Base-by-base conservation (phyloP, 2,113 vertebrate species). In the Myxocyprinus asiaticus region DNA sequence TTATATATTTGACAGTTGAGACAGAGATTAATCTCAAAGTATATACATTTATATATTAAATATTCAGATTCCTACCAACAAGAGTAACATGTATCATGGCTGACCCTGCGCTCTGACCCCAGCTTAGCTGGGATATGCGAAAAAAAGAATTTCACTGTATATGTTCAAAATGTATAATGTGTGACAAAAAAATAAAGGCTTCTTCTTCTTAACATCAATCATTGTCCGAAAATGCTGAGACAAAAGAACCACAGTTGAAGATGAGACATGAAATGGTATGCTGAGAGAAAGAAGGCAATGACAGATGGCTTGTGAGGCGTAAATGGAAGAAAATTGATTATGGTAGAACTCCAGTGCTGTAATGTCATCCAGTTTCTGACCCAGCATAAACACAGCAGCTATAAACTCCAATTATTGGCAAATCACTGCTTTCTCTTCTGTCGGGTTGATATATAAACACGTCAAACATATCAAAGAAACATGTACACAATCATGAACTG, bases 321-420 rank as follows among this genome's bases (percentile, higher is more conserved):
- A 78, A 77, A 82, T 72, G 48, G 67, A 72, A 65, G 61, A 47
- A 67, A 82, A 64, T 65, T 64, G 73, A 82, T 59, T 64, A 74
- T 58, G 6, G 45, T 63, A 63, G 45, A 74, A 45, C 72, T 74
- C 47, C 9, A 50, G 72, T 44, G 62, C 58, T 74, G 50, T 74
- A 74, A 74, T 74, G 45, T 63, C 58, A 74, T 74, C 15, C 45
- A 50, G 71, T 70, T 66, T 56, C 61, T 50, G 72, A 74, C 72
- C 22, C 22, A 50, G 11, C 72, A 63, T 62, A 74, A 74, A 74
- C 72, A 74, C 72, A 74, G 59, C 15, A 63, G 45, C 58, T 74
- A 61, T 74, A 74, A 63, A 50, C 45, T 79, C 22, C 22, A 33
- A 33, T 33, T 33, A 33, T 33, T 33, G 22, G 22, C 44, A 74